Percentiles rank a stretch among this genome's conserved stretches.
Evolutionary conservation across 2,888 invertebrate genomes (phyloP).

Genomic region (Criorhina ranunculi): DNA sequence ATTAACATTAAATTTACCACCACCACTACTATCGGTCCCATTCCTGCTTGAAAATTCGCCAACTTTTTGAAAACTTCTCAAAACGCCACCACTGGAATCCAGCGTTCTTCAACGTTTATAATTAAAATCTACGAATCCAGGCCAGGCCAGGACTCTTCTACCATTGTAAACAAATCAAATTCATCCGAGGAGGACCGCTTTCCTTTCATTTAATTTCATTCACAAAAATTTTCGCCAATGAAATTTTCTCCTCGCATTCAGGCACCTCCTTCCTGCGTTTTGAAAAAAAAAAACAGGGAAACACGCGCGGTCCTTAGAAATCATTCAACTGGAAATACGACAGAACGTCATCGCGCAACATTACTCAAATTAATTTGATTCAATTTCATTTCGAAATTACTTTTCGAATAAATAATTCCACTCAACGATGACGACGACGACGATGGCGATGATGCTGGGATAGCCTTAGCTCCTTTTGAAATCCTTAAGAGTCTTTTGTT

Average conservation of each 20-base stretch:
- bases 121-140: constrained; percentile 35
- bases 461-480: not conserved
- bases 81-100: constrained; percentile 12
- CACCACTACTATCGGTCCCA: not conserved
- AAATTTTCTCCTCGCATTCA: constrained; percentile 1
- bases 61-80: not conserved
- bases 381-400: constrained; percentile 66
- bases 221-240: not conserved
- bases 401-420: constrained; percentile 61
- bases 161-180: constrained; percentile 52
- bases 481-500: constrained; percentile 50
- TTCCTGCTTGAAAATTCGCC: too few relatives aligned
- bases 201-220: constrained; percentile 18
- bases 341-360: constrained; percentile 42
- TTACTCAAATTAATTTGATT: constrained; percentile 63
- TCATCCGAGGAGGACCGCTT: constrained; percentile 12
- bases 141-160: constrained; percentile 8
- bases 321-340: constrained; percentile 44
- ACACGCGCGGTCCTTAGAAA: constrained; percentile 45
- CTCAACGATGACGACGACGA: not conserved
- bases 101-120: constrained; percentile 23
- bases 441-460: not conserved
- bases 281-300: not conserved
- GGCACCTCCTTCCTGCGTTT: not conserved
- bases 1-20: constrained; percentile 47